Percentiles rank a stretch among this genome's conserved stretches.
Conservation (phyloP, 2,888 invertebrate species). For the Trissolcus japonicus region DNA sequence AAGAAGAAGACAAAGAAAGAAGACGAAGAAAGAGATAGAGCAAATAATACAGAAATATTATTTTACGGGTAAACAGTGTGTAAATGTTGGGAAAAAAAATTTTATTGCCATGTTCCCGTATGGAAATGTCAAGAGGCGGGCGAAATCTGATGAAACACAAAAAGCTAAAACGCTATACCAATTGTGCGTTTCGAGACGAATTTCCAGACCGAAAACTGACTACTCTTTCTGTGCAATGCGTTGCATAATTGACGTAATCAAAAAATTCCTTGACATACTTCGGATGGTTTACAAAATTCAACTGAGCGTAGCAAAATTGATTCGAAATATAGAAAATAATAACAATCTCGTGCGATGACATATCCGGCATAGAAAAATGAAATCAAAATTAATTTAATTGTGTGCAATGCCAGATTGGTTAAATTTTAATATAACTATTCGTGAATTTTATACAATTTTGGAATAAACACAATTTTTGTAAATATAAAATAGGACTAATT, state of each 20-base stretch:
- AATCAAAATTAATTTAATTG: too few species aligned
- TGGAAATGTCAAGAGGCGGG: neutral
- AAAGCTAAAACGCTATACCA: neutral
- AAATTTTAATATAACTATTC: too few species aligned
- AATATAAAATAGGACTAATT: too few species aligned
- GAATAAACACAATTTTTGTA: too few species aligned
- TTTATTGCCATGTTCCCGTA: neutral
- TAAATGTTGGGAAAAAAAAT: neutral
- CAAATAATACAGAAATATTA: neutral
- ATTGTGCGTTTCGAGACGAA: constrained; percentile 15
- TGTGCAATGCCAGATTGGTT: too few species aligned
- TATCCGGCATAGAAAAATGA: too few species aligned
- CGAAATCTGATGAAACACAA: too few species aligned
- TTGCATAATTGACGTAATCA: constrained; percentile 28
- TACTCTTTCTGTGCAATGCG: constrained; percentile 21
- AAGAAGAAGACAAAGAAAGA: neutral
- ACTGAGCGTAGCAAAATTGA: too few species aligned
- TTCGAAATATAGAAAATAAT: too few species aligned
- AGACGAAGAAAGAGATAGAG: neutral
- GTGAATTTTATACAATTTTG: too few species aligned
- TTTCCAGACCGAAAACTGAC: constrained; percentile 40
- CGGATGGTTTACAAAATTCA: constrained; percentile 20
- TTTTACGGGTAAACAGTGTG: neutral
- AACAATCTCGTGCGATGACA: too few species aligned
- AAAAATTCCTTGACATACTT: constrained; percentile 47